These are phyloP conservation scores for Macrobrachium nipponense DNA, from an alignment of 1,140 invertebrate genomes.

Conservation along the genomic window DNA sequence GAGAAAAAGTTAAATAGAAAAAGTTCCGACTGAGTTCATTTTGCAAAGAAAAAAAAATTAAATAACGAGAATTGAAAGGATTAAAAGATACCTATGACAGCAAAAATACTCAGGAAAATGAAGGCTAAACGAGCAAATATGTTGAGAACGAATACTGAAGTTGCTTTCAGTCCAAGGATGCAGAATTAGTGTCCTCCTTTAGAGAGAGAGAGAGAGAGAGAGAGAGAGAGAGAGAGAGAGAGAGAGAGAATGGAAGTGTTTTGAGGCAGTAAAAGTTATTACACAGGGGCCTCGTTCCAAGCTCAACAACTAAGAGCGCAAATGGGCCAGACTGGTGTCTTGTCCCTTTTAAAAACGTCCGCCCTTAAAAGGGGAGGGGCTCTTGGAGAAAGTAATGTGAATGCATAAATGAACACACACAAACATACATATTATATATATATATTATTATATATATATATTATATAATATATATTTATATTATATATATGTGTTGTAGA, in stretches of 20 bases:
- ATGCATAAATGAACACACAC: conserved; percentile 2
- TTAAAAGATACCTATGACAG: not conserved
- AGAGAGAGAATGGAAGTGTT: not conserved
- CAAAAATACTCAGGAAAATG: not conserved
- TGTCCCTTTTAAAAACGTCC: too few species aligned
- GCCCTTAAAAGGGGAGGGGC: not conserved
- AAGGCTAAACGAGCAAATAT: not conserved
- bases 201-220: conserved; percentile 1
- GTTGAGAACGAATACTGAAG: not conserved
- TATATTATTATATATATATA: too few species aligned
- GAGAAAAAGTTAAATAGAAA: not conserved
- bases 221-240: conserved; percentile 18
- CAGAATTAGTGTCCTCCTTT: not conserved
- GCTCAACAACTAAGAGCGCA: too few species aligned
- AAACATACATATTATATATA: not conserved
- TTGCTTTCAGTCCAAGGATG: too few species aligned
- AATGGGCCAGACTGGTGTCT: too few species aligned
- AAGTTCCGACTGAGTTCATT: not conserved
- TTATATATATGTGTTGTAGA: too few species aligned
- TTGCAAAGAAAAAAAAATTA: not conserved
- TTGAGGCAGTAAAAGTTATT: too few species aligned
- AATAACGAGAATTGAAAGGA: not conserved
- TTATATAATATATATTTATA: too few species aligned
- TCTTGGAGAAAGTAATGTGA: not conserved
- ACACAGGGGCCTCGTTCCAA: too few species aligned